Evolutionary conservation across 2,797 vertebrate species (phyloP), one percentile per base, ranked within the genome.

Genomic region (Gouania willdenowi): DNA sequence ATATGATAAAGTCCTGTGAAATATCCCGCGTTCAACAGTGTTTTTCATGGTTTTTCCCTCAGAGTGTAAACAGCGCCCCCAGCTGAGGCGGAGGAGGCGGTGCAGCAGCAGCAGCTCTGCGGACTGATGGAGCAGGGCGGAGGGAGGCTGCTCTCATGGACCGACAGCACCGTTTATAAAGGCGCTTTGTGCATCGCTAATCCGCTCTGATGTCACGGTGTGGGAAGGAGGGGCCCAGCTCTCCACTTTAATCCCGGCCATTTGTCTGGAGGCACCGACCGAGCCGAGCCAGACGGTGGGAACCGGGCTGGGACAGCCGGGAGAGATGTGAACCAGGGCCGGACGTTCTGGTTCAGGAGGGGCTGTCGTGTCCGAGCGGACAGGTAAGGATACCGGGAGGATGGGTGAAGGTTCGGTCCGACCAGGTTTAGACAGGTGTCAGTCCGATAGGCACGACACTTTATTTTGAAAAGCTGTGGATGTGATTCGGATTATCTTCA

Each of bases 201-300:
- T 89, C 85, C 82, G 71, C 78, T 85, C 50, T 84, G 84, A 87
- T 80, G 88, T 87, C 88, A 87, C 81, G 59, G 41, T 40, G 71
- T 62, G 12, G 77, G 23, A 61, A 20, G 19, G 19, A 6, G 19
- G 19, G 6, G 71, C 68, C 42, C 53, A 71, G 71, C 66, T 66
- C 53, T 59, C 62, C 45, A 68, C 46, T 37, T 42, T 84, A 82
- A 87, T 87, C 83, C 75, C 18, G 49, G 9, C 61, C 62, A 66
- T 34, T 63, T 69, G 76, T 72, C 53, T 44, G 67, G 51, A 73
- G 52, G 46, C 47, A 53, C 60, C 12, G 54, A 30, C 45, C 40
- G 53, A 64, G 48, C 27, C 36, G 8, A 15, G 19, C 56, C 19
- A 20, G 19, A 1, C 19, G 19, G 19, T 20, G 37, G 37, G 27